These are phyloP conservation scores for Petrocephalus schoutedeni DNA, from an alignment of 2,797 vertebrate species.

Conservation along the genomic window DNA sequence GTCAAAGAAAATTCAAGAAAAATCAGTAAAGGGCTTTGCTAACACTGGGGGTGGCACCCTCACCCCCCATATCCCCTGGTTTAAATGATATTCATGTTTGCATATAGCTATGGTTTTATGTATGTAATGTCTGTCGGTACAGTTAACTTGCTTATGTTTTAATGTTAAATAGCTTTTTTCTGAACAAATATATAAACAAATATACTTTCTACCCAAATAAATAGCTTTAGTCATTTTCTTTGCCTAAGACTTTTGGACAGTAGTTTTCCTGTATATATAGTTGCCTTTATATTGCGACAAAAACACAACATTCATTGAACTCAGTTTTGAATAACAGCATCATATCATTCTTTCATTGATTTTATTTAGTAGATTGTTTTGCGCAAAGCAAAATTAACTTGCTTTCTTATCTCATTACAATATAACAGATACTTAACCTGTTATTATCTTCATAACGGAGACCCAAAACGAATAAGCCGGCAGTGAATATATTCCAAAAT, in stretches of 20 bases:
- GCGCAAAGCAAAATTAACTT: background rate
- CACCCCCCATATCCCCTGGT: background rate
- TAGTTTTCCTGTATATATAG: background rate
- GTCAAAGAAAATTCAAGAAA: background rate
- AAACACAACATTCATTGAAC: background rate
- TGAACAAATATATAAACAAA: background rate
- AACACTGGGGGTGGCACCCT: too few relatives aligned
- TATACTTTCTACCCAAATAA: background rate
- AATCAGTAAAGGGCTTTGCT: background rate
- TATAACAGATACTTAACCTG: background rate
- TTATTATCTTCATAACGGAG: background rate
- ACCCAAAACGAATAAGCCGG: slow-evolving; percentile 50
- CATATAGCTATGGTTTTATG: background rate
- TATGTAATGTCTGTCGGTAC: background rate
- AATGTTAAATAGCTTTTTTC: background rate
- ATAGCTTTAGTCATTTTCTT: background rate
- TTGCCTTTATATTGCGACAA: background rate
- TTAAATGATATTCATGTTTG: background rate
- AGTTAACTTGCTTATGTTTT: background rate
- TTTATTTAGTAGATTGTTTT: background rate
- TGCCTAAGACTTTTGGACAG: background rate
- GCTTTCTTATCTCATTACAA: background rate
- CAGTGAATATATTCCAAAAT: slow-evolving; percentile 26
- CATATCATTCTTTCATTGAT: background rate
- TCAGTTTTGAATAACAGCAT: background rate